Conservation (phyloP, 2,113 vertebrate species). For the Burhinus bistriatus region DNA sequence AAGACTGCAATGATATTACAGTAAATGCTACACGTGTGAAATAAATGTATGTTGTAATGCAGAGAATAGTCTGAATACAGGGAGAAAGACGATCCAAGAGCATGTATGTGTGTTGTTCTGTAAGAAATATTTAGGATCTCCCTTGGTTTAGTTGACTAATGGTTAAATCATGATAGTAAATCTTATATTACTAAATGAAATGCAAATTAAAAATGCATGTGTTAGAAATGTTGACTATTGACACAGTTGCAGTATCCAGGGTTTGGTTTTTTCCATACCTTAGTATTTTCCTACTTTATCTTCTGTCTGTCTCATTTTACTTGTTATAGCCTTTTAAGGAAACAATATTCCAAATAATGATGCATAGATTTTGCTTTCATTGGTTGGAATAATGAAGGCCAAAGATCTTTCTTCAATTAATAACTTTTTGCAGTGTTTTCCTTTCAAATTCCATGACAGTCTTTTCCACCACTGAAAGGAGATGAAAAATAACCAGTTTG, state of each 20-base stretch:
- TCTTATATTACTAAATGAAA: conserved; percentile 30
- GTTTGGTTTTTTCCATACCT: conserved; percentile 1
- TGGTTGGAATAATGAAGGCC: background rate
- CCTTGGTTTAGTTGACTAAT: background rate
- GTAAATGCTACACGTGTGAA: background rate
- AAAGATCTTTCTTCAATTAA: conserved; percentile 49
- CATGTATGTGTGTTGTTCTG: background rate
- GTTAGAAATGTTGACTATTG: conserved; percentile 25
- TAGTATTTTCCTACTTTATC: conserved; percentile 16
- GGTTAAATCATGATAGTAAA: conserved; percentile 10
- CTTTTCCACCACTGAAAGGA: background rate
- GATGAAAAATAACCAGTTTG: conserved; percentile 26
- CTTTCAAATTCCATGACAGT: conserved; percentile 15
- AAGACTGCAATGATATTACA: background rate
- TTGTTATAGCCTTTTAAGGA: conserved; percentile 41
- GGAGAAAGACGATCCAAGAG: background rate
- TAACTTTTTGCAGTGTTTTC: conserved; percentile 33
- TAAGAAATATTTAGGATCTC: background rate
- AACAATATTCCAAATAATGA: background rate
- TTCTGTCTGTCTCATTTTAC: background rate
- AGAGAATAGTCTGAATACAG: background rate
- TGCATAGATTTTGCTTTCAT: background rate
- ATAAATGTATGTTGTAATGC: background rate
- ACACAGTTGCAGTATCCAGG: background rate
- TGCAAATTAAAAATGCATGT: conserved; percentile 17